These are phyloP conservation scores for Heliconius erato DNA, from an alignment of 2,888 invertebrate genomes.

Conservation along the genomic window DNA sequence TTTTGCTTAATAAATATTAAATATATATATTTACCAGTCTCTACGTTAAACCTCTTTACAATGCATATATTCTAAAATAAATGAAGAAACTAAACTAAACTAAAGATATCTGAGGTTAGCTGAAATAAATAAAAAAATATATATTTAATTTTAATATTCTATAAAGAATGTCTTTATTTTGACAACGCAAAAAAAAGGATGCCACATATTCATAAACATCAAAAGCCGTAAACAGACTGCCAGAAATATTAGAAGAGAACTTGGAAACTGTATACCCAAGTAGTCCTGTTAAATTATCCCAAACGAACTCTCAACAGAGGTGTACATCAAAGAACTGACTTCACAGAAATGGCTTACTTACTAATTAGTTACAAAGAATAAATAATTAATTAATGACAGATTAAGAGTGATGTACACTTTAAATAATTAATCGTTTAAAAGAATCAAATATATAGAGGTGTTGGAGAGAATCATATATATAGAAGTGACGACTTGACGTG, in stretches of 20 bases:
- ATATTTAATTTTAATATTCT: background rate
- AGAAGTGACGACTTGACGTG: background rate
- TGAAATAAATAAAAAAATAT: background rate
- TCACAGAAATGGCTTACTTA: slow-evolving; percentile 47
- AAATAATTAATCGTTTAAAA: background rate
- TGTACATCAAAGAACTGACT: slow-evolving; percentile 65
- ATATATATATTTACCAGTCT: background rate
- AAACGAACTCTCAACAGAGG: slow-evolving; percentile 61
- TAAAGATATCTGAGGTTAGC: too few relatives aligned
- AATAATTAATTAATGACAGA: slow-evolving; percentile 59
- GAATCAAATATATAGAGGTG: background rate
- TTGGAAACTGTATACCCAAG: slow-evolving; percentile 49
- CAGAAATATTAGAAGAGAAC: slow-evolving; percentile 53
- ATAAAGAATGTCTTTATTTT: background rate
- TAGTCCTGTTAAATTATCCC: slow-evolving; percentile 65
- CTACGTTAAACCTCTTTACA: too few relatives aligned
- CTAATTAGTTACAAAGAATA: slow-evolving; percentile 59
- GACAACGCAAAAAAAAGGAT: slow-evolving; percentile 32
- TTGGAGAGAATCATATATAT: background rate
- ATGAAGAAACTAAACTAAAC: too few relatives aligned
- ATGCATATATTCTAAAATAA: too few relatives aligned
- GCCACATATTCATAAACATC: slow-evolving; percentile 54
- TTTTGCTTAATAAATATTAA: background rate
- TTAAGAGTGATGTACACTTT: slow-evolving; percentile 54
- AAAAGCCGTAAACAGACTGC: slow-evolving; percentile 56